Conservation (phyloP, 2,888 invertebrate genomes). For the Heliconius aoede region DNA sequence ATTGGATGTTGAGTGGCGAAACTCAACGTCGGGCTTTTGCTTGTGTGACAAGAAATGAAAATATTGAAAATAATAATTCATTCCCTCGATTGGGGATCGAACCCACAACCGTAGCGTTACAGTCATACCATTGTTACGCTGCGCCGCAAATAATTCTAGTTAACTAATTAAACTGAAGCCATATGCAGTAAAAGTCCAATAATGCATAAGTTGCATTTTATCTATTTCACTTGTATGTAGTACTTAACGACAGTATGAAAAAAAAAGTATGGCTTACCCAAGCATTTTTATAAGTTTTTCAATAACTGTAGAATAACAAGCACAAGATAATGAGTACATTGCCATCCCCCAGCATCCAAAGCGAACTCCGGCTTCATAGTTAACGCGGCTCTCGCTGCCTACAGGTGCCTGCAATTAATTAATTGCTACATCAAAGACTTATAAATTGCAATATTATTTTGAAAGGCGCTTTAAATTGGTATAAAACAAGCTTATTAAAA, state of each 20-base stretch:
- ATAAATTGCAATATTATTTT: conserved; percentile 28
- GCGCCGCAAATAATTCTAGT: neutral
- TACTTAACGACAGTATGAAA: neutral
- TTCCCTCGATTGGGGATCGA: no score
- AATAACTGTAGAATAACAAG: conserved; percentile 94
- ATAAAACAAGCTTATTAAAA: neutral
- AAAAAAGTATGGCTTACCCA: conserved; percentile 25
- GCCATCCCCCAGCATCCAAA: conserved; percentile 99
- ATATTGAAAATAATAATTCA: no score
- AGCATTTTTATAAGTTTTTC: conserved; percentile 91
- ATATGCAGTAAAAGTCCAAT: conserved; percentile 9
- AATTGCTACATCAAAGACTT: conserved; percentile 48
- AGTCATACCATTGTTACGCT: no score
- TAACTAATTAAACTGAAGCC: conserved; percentile 2
- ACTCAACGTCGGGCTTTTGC: no score
- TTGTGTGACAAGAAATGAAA: no score
- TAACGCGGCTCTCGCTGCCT: conserved; percentile 84
- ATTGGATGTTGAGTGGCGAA: no score
- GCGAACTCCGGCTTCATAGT: conserved; percentile 95
- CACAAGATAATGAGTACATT: conserved; percentile 96
- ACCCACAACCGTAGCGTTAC: no score
- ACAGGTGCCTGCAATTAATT: conserved; percentile 85
- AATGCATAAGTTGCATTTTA: neutral
- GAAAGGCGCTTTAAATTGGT: conserved; percentile 23
- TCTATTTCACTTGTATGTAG: neutral